Evolutionary conservation across 2,797 vertebrate genomes (phyloP).

Genomic region (Microcaecilia unicolor): DNA sequence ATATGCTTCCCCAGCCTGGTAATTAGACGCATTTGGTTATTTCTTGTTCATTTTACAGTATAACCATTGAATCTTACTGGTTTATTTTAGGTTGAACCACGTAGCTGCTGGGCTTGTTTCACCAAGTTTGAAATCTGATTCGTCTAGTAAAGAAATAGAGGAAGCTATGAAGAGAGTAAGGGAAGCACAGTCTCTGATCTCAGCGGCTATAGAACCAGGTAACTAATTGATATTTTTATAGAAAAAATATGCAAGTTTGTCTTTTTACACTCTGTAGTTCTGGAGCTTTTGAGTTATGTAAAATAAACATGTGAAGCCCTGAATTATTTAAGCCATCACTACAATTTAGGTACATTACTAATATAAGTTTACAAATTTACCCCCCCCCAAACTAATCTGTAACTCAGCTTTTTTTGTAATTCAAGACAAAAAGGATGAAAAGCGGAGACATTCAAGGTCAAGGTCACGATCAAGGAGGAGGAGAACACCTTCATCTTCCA

Average conservation of each 20-base stretch:
- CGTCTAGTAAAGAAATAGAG: conserved; percentile 95
- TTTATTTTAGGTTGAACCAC: conserved; percentile 76
- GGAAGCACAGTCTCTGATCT: conserved; percentile 94
- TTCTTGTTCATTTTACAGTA: no score
- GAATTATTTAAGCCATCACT: no score
- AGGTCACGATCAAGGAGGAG: conserved; percentile 81
- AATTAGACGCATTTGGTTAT: no score
- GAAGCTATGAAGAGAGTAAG: conserved; percentile 98
- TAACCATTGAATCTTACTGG: no score
- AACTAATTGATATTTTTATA: conserved; percentile 1
- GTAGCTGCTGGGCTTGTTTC: conserved; percentile 84
- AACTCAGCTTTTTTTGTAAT: background rate
- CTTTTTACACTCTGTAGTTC: no score
- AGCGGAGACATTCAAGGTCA: conserved; percentile 87
- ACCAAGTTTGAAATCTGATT: conserved; percentile 81
- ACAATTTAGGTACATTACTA: no score
- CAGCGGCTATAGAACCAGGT: conserved; percentile 96
- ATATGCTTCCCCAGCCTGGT: no score
- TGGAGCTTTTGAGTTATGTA: no score
- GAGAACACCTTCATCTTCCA: conserved; percentile 84
- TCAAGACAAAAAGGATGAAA: conserved; percentile 93
- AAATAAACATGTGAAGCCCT: no score
- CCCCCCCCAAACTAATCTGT: background rate
- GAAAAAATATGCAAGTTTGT: no score
- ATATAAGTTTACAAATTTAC: no score